Base-by-base conservation (phyloP, 2,113 vertebrate genomes). In the Xyliphius kryptos region DNA sequence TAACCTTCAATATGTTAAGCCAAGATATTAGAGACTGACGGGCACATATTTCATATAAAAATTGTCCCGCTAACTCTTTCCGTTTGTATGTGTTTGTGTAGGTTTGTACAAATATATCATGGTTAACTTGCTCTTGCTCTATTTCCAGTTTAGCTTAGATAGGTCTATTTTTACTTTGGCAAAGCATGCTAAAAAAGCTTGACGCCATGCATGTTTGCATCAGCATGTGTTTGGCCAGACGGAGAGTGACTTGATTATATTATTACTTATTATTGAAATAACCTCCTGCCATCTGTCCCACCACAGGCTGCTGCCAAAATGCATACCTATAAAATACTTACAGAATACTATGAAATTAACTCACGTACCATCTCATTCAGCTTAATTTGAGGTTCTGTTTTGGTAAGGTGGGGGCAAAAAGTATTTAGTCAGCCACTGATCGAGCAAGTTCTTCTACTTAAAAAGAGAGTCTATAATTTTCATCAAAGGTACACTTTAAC, bases 261-360 rank as follows among this genome's bases (percentile, higher is more conserved):
- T 91, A 92, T 91, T 89, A 90, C 80, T 86, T 89, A 91, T 91
- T 89, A 92, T 88, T 92, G 87, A 90, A 93, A 95, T 92, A 91
- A 89, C 89, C 89, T 87, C 87, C 88, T 90, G 87, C 91, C 93
- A 95, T 91, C 92, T 95, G 93, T 92, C 92, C 88, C 81, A 74
- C 74, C 78, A 74, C 73, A 81, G 80, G 83, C 66, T 81, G 59
- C 81, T 89, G 91, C 90, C 91, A 93, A 90, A 81, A 46, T 79
- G 71, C 83, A 90, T 85, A 83, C 88, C 82, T 86, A 91, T 91
- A 90, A 93, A 91, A 87, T 83, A 80, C 83, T 87, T 32, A 32
- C n/a, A n/a, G n/a, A n/a, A n/a, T 32, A 32, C 26, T 32, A 32
- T 32, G 7, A 32, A 32, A 32, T 88, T 85, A 89, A 89, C 47